Percentiles rank a stretch among this genome's conserved stretches.
Conservation (phyloP, 2,797 vertebrate species). For the Macropodus opercularis region DNA sequence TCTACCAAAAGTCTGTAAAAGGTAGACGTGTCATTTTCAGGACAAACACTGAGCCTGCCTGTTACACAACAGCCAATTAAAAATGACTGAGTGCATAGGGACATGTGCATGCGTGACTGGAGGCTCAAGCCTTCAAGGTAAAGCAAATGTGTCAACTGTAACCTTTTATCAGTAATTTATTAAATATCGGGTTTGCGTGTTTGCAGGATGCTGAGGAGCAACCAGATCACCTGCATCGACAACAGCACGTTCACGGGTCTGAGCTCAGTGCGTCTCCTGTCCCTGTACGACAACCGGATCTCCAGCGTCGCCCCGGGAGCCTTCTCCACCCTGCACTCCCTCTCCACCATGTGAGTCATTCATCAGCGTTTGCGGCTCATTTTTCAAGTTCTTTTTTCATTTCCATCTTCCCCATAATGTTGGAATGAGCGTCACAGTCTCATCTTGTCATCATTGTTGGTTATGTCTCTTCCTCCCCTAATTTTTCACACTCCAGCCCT, state of each 20-base stretch:
- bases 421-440: background rate
- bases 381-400: conserved; percentile 1
- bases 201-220: conserved; percentile 94
- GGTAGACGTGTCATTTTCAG: background rate
- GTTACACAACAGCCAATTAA: background rate
- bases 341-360: conserved; percentile 93
- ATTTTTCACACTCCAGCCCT: conserved; percentile 15
- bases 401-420: conserved; percentile 10
- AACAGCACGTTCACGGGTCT: conserved; percentile 95
- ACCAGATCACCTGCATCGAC: conserved; percentile 95
- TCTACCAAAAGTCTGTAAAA: background rate
- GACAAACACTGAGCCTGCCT: background rate
- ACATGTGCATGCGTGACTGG: too few species aligned
- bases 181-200: conserved; percentile 5
- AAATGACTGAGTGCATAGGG: background rate
- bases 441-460: background rate
- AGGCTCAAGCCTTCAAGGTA: background rate
- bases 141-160: background rate
- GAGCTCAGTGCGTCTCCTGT: conserved; percentile 95
- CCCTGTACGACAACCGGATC: conserved; percentile 96
- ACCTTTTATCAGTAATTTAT: background rate
- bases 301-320: conserved; percentile 93
- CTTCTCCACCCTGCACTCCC: conserved; percentile 93
- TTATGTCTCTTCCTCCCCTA: background rate
- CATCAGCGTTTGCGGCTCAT: background rate